Conservation (phyloP, 2,113 vertebrate species). For the Pyrgilauda ruficollis region DNA sequence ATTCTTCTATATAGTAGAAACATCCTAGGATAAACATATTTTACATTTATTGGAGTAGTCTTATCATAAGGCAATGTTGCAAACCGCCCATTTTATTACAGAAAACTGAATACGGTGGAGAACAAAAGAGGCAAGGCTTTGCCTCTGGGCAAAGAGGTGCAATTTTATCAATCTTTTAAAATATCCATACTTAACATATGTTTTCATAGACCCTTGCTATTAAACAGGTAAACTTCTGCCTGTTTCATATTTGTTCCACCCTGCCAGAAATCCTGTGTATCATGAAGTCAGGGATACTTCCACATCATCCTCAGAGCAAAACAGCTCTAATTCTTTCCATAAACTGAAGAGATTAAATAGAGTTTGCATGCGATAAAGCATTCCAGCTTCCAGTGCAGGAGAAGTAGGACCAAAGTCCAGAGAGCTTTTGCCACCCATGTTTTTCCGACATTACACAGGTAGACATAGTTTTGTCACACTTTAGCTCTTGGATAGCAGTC, state of each 20-base stretch:
- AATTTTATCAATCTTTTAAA: background rate
- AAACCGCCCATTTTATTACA: background rate
- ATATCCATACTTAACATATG: background rate
- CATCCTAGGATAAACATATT: background rate
- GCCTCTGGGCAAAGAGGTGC: no score
- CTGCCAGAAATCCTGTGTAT: background rate
- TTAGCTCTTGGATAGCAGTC: background rate
- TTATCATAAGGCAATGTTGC: background rate
- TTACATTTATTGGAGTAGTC: background rate
- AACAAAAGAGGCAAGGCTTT: background rate
- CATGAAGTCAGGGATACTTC: background rate
- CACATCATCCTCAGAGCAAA: background rate
- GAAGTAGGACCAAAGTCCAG: background rate
- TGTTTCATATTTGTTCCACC: background rate
- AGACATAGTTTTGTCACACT: background rate
- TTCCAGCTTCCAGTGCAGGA: background rate
- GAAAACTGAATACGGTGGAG: background rate
- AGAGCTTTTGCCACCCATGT: background rate
- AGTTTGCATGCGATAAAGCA: background rate
- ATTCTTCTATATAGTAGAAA: background rate
- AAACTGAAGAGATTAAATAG: background rate
- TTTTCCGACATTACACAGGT: background rate
- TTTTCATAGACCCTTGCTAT: background rate
- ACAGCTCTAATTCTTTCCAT: background rate
- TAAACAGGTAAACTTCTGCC: background rate